Conservation (phyloP, 30 jellyfish, hydroid and myxozoan genomes). For the Aurelia coerulea region DNA sequence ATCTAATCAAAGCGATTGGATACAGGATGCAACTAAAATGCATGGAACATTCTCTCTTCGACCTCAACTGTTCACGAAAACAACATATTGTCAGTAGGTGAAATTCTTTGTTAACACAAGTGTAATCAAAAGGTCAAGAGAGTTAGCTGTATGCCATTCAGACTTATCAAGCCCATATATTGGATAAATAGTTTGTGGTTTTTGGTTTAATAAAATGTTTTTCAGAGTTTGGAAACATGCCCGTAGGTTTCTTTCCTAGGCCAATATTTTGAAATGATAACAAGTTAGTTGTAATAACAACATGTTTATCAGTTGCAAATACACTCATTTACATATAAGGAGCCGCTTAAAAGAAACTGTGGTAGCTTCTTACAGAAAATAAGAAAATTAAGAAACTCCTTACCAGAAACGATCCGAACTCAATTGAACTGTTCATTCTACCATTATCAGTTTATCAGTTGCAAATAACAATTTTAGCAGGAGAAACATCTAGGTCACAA, state of each 20-base stretch:
- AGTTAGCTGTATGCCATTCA: conserved; percentile 5
- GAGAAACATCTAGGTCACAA: no score
- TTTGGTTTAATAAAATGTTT: conserved; percentile 22
- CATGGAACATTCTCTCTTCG: conserved; percentile 12
- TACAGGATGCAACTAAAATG: conserved; percentile 41
- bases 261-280: no score
- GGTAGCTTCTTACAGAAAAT: no score
- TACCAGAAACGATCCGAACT: no score
- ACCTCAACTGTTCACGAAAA: conserved; percentile 43
- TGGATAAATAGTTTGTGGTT: conserved; percentile 48
- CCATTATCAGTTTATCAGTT: no score
- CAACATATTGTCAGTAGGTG: conserved; percentile 26
- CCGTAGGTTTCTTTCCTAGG: not conserved
- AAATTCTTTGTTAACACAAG: conserved; percentile 29
- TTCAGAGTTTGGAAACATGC: conserved; percentile 16
- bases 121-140: conserved; percentile 27
- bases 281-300: no score
- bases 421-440: no score
- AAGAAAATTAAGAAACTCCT: no score
- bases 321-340: no score
- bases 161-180: conserved; percentile 29
- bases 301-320: no score
- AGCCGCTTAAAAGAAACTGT: no score
- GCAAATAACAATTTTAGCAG: no score
- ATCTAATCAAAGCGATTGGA: conserved; percentile 12